Conservation (phyloP, 2,888 invertebrate species). For the Busseola fusca region DNA sequence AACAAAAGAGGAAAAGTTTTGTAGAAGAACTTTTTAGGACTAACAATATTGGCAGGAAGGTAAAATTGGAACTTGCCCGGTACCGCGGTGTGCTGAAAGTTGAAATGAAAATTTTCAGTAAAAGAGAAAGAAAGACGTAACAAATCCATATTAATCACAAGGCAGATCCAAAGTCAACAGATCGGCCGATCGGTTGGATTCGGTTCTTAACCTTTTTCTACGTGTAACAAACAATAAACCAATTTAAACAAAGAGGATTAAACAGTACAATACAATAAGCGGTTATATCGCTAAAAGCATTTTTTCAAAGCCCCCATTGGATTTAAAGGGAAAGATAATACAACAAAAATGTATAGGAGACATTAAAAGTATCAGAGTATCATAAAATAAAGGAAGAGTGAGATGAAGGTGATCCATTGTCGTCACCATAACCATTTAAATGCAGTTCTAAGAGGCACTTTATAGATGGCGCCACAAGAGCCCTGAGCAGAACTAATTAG, state of each 20-base stretch:
- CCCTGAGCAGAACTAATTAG: slow-evolving; percentile 43
- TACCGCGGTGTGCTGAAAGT: background rate
- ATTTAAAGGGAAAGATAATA: background rate
- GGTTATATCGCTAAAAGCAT: background rate
- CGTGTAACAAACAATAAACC: too few relatives aligned
- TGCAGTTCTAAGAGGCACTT: slow-evolving; percentile 19
- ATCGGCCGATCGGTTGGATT: too few relatives aligned
- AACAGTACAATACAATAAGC: background rate
- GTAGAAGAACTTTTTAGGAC: background rate
- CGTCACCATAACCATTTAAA: slow-evolving; percentile 18
- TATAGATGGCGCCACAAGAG: slow-evolving; percentile 37
- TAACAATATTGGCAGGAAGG: background rate
- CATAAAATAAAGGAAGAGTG: background rate
- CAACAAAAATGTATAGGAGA: background rate
- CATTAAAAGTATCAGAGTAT: slow-evolving; percentile 1
- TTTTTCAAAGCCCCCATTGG: slow-evolving; percentile 6
- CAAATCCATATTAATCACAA: background rate
- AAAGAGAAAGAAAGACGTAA: background rate
- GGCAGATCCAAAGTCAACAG: background rate
- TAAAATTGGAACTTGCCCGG: background rate
- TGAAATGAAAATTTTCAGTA: background rate
- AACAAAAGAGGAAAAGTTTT: slow-evolving; percentile 23
- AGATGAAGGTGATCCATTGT: slow-evolving; percentile 16
- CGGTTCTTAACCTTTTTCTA: too few relatives aligned
- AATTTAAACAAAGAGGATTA: background rate